Conservation (phyloP, 2,888 invertebrate species). For the Sepiola atlantica region DNA sequence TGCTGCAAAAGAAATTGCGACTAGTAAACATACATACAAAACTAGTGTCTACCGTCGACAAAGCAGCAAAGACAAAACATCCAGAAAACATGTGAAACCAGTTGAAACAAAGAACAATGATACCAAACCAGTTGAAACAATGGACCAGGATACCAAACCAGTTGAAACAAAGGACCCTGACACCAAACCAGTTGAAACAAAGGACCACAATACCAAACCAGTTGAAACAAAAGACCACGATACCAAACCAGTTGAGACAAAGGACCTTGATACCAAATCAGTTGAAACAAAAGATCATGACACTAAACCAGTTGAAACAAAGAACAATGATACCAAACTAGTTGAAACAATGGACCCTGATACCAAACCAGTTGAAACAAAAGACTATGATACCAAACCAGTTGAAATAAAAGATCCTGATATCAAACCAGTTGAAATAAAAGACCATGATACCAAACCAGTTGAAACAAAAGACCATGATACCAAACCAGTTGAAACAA, state of each 20-base stretch:
- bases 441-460: not conserved
- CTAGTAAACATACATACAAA: not conserved
- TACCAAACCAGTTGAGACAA: not conserved
- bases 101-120: not conserved
- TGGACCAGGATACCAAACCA: not conserved
- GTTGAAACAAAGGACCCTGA: not conserved
- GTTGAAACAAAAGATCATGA: not conserved
- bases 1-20: not conserved
- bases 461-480: not conserved
- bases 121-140: not conserved
- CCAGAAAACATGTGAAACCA: not conserved
- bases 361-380: not conserved
- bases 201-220: not conserved
- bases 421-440: not conserved
- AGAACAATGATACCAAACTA: not conserved
- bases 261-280: not conserved
- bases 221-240: not conserved
- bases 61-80: not conserved
- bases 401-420: not conserved
- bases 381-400: not conserved
- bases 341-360: not conserved
- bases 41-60: not conserved
- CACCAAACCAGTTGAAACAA: not conserved
- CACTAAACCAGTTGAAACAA: not conserved
- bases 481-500: not conserved